Conservation (phyloP, 2,888 invertebrate species). For the Oxyscelio sp. region DNA sequence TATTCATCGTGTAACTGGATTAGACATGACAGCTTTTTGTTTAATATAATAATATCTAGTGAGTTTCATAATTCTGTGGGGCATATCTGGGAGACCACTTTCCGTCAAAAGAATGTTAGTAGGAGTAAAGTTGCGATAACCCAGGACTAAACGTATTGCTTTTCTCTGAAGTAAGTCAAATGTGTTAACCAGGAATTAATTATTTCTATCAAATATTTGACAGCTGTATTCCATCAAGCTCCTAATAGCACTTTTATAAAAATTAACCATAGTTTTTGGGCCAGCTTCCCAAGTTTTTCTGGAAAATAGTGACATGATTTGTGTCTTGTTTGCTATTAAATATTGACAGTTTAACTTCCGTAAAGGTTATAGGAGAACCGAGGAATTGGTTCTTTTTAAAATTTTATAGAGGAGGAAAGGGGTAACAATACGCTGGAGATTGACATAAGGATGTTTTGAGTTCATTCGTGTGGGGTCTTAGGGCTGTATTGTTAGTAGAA, state of each 20-base stretch:
- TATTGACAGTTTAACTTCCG: no score
- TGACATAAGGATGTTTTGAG: no score
- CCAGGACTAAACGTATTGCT: not conserved
- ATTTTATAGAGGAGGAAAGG: no score
- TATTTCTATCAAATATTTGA: not conserved
- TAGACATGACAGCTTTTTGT: not conserved
- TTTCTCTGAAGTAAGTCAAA: conserved; percentile 12
- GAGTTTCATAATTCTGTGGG: not conserved
- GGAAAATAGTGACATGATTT: not conserved
- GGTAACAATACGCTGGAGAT: no score
- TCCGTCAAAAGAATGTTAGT: conserved; percentile 1
- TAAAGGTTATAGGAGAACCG: no score
- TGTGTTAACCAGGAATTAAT: not conserved
- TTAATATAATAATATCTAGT: not conserved
- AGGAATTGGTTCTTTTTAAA: no score
- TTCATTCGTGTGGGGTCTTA: no score
- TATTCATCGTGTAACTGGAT: not conserved
- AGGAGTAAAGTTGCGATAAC: conserved; percentile 7
- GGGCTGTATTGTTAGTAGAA: no score
- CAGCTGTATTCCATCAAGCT: conserved; percentile 4
- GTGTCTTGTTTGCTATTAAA: no score
- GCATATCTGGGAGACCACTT: not conserved
- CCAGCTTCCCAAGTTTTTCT: conserved; percentile 40
- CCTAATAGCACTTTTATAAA: conserved; percentile 16
- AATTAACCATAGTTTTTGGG: conserved; percentile 31